Evolutionary conservation across 2,797 vertebrate species (phyloP).

Genomic region (Melanitta fusca): DNA sequence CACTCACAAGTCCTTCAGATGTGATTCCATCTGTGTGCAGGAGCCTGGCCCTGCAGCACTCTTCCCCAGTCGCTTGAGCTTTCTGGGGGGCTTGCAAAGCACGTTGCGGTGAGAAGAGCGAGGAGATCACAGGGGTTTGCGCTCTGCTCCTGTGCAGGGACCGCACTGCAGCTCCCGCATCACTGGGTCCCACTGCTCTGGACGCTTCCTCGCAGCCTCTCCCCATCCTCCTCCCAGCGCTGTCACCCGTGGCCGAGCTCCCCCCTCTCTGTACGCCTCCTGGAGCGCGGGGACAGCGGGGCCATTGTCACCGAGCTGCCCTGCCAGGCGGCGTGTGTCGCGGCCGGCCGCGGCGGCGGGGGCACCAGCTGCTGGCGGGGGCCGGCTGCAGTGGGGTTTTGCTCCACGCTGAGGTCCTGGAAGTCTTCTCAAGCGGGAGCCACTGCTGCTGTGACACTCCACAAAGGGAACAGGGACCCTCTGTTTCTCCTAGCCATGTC

Average conservation of each 20-base stretch:
- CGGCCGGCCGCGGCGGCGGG: not conserved
- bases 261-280: not conserved
- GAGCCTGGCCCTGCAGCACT: not conserved
- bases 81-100: not conserved
- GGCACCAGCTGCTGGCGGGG: not conserved
- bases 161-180: not conserved
- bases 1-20: not conserved
- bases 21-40: not conserved
- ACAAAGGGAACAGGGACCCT: not conserved
- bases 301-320: constrained; percentile 10
- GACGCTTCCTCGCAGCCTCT: not conserved
- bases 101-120: not conserved
- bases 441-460: not conserved
- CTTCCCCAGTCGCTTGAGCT: not conserved
- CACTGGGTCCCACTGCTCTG: not conserved
- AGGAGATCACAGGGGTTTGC: not conserved
- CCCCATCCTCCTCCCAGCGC: not conserved
- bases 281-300: fast-evolving
- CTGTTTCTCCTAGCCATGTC: not conserved
- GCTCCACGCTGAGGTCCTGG: not conserved
- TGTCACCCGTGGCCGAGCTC: not conserved
- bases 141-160: not conserved
- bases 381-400: not conserved
- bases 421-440: not conserved
- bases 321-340: not conserved